Evolutionary conservation across 2,888 invertebrate genomes (phyloP), one percentile per base, ranked within the genome.

Genomic region (Craniophora ligustri): DNA sequence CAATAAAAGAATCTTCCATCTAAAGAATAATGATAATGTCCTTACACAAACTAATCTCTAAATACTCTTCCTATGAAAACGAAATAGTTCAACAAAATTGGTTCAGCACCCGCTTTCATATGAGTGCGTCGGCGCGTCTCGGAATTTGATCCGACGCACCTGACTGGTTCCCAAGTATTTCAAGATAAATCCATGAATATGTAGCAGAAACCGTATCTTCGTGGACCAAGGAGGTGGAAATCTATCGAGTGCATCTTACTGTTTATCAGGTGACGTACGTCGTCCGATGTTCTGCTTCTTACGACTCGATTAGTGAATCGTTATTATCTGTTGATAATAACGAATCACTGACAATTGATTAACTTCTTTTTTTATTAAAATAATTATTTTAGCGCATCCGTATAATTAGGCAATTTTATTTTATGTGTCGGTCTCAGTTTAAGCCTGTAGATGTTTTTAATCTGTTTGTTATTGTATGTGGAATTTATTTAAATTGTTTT

Each of bases 131-230:
- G 34, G 46, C 40, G 44, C 32, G 35, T 39, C 36, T 38, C 30
- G 62, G 67, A 55, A 71, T 72, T 49, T 62, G 51, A 73, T 70
- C 42, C 53, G 72, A 53, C 40, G 57, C 75, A 72, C 67, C 42
- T 59, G 44, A 72, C 49, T 60, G 75, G 14, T 23, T 55, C 32
- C 0, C 57, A 41, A 59, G 21, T 67, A 72, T 72, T 51, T 40
- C 13, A 56, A 50, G 49, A 40, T 51, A 30, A 50, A 11, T 39
- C 40, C 26, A 70, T 71, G 58, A 66, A 73, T 66, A 66, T 70
- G 58, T 51, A 71, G 48, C 57, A 58, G 34, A 50, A 51, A 49
- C 47, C 10, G 40, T 35, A 38, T 47, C 44, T 65, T 51, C 65
- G 59, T 58, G 60, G 42, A 32, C 8, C 53, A 45, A 18, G 42